phyloP scores from a whole-genome alignment of 2,888 invertebrate species.

The Lasioglossum pauxillum region DNA sequence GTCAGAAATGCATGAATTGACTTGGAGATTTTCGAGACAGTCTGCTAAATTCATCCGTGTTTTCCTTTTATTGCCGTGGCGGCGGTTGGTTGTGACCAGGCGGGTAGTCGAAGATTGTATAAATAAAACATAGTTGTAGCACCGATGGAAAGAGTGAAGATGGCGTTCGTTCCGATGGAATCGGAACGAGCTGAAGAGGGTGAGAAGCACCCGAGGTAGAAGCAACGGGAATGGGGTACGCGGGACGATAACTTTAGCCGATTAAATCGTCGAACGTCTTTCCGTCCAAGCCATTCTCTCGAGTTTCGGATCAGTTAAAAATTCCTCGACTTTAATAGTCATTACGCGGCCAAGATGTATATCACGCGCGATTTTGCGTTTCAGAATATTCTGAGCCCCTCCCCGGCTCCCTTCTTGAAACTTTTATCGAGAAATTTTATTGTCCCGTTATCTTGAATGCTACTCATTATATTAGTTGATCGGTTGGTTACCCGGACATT shows the following conservation, averaged over 20 bases:
- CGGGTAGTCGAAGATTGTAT: constrained; percentile 29
- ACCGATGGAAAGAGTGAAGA: not conserved
- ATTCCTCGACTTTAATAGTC: constrained; percentile 8
- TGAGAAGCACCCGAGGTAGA: not conserved
- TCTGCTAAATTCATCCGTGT: constrained; percentile 44
- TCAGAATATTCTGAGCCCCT: not conserved
- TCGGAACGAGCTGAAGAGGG: not conserved
- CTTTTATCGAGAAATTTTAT: constrained; percentile 5
- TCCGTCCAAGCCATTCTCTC: not conserved
- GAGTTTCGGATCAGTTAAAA: constrained; percentile 13
- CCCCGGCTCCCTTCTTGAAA: not conserved
- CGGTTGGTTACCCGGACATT: not conserved
- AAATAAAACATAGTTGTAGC: constrained; percentile 48
- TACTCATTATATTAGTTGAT: constrained; percentile 1
- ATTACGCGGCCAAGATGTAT: constrained; percentile 4
- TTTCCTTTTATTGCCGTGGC: constrained; percentile 37
- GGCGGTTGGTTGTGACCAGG: constrained; percentile 14
- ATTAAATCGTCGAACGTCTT: constrained; percentile 3
- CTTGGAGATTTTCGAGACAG: constrained; percentile 40
- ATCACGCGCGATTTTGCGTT: not conserved
- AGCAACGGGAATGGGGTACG: not conserved
- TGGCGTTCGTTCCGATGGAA: not conserved
- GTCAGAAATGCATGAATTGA: constrained; percentile 20
- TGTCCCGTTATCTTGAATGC: not conserved
- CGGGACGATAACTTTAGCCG: not conserved